These are phyloP conservation scores for Ophion costatus DNA, from an alignment of 2,888 invertebrate species.

Conservation along the genomic window DNA sequence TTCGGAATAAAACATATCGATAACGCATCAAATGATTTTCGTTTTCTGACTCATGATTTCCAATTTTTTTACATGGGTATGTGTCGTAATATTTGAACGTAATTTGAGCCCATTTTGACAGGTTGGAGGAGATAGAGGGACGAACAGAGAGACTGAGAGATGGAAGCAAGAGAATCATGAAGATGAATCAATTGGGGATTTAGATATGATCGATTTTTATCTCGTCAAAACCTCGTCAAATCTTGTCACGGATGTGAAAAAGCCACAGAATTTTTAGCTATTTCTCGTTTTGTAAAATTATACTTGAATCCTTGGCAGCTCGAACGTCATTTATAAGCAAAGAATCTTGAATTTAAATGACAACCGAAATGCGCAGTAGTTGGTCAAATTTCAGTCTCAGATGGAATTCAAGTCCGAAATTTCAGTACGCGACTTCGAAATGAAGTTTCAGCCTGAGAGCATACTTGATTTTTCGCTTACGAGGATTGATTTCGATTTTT, in stretches of 20 bases:
- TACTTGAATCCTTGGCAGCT: too few relatives aligned
- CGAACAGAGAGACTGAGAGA: not conserved
- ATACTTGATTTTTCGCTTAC: too few relatives aligned
- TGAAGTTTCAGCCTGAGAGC: too few relatives aligned
- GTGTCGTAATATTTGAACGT: not conserved
- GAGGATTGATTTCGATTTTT: too few relatives aligned
- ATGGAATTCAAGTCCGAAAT: too few relatives aligned
- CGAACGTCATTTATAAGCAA: too few relatives aligned
- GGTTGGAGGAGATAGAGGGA: not conserved
- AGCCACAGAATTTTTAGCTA: not conserved
- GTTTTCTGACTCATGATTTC: not conserved
- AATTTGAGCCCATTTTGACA: too few relatives aligned
- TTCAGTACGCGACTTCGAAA: too few relatives aligned
- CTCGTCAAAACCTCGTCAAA: constrained; percentile 17
- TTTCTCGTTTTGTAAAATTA: not conserved
- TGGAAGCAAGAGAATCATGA: not conserved
- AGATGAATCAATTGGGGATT: constrained; percentile 10
- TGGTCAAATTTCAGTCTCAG: too few relatives aligned
- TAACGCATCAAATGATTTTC: constrained; percentile 6
- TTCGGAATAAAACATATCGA: constrained; percentile 45
- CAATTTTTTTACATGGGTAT: not conserved
- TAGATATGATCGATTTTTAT: constrained; percentile 26
- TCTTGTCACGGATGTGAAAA: constrained; percentile 2
- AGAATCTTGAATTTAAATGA: too few relatives aligned
- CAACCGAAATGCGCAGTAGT: too few relatives aligned